Base-by-base conservation (phyloP, 2,888 invertebrate genomes). In the Acanthosoma haemorrhoidale region DNA sequence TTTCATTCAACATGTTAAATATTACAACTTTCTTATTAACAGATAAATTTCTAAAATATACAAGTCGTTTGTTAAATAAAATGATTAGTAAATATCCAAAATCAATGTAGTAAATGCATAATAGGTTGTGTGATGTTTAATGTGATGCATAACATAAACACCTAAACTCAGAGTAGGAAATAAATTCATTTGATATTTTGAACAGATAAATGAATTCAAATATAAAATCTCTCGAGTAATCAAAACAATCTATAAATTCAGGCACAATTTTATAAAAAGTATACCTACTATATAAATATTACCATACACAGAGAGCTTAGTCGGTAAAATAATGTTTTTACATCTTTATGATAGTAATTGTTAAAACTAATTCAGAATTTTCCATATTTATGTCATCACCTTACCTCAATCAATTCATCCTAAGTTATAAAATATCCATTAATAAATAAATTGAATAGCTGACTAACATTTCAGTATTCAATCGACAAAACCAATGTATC, bases 1-100 rank as follows among this genome's bases (percentile, higher is more conserved):
- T 43, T 43, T 18, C 51, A 51, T 51, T 25, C 29, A 51, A 6
- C 25, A 51, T 51, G 51, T 51, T 51, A 51, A 51, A 51, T 51
- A 8, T 25, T 6, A 51, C 51, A 51, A 51, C 51, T 51, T n/a
- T 51, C 51, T 13, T 25, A 51, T 51, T 29, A 51, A 51, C 51
- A 51, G n/a, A 1, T n/a, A 9, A 5, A 18, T 25, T 25, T 25
- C 13, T 51, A 25, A 51, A 51, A 51, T 25, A 25, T 25, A 51
- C n/a, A 51, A 25, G 51, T 51, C 51, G 43, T 51, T 25, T 51
- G 51, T 51, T 51, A 51, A 51, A 51, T 51, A 51, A 51, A 32
- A 32, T 25, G 29, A 25, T 25, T 51, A 51, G 25, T 51, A n/a
- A n/a, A 25, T n/a, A 51, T 51, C 25, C 25, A n/a, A 51, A 51